Evolutionary conservation across 2,888 invertebrate species (phyloP).

Genomic region (Scaptodrosophila latifasciaeformis): DNA sequence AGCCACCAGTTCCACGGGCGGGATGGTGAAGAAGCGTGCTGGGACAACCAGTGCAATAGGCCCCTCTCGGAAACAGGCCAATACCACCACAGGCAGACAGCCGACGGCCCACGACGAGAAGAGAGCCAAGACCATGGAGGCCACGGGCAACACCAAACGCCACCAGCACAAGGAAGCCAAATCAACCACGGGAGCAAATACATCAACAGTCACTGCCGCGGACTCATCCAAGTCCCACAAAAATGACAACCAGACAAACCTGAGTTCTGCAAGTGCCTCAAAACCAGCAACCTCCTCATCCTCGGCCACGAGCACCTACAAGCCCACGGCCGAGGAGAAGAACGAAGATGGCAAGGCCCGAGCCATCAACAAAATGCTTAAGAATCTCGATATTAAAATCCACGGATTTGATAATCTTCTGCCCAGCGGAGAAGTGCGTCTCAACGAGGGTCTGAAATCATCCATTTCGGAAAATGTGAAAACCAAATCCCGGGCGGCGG

Average conservation of each 20-base stretch:
- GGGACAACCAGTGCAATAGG: conserved; percentile 40
- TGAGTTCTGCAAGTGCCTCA: neutral
- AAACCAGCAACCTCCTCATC: conserved; percentile 16
- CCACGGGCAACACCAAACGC: no score
- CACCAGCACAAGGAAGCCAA: conserved; percentile 51
- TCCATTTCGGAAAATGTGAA: conserved; percentile 76
- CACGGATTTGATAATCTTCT: conserved; percentile 72
- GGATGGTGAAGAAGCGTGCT: conserved; percentile 53
- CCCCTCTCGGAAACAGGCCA: no score
- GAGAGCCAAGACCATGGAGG: neutral
- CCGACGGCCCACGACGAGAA: conserved; percentile 15
- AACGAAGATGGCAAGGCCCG: conserved; percentile 72
- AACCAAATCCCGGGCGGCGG: conserved; percentile 74
- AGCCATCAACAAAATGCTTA: conserved; percentile 74
- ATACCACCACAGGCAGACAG: no score
- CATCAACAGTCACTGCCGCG: neutral
- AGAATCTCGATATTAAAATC: conserved; percentile 74
- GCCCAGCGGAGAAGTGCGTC: conserved; percentile 69
- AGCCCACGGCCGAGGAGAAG: conserved; percentile 45
- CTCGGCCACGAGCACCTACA: conserved; percentile 20
- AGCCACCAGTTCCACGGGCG: conserved; percentile 7
- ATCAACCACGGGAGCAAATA: conserved; percentile 38
- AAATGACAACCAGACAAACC: conserved; percentile 9
- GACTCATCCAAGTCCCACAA: neutral
- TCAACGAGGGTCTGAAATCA: conserved; percentile 71